Evolutionary conservation across 1,140 invertebrate genomes (phyloP).

Genomic region (Meloidogyne chitwoodi): DNA sequence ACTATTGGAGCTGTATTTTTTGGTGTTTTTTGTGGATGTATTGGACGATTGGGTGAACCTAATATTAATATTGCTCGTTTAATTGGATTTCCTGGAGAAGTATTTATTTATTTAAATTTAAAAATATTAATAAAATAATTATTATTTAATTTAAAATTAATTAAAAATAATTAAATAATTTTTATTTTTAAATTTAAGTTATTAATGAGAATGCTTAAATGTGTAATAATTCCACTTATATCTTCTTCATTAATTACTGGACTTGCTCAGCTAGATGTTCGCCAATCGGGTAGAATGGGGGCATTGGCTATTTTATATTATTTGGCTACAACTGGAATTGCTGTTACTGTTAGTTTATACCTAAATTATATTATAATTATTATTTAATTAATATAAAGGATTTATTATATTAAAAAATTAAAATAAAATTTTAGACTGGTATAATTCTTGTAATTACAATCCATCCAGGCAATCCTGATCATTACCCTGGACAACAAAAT

Average conservation of each 20-base stretch:
- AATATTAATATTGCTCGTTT: constrained; percentile 35
- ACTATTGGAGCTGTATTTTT: constrained; percentile 46
- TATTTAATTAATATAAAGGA: too few species aligned
- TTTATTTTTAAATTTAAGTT: too few species aligned
- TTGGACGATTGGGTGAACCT: constrained; percentile 32
- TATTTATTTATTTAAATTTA: constrained; percentile 18
- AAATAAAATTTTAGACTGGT: constrained; percentile 61
- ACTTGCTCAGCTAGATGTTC: constrained; percentile 51
- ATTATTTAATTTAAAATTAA: too few species aligned
- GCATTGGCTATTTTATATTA: constrained; percentile 63
- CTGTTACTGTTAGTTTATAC: constrained; percentile 59
- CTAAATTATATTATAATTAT: background rate
- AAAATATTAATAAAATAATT: constrained; percentile 28
- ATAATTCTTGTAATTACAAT: constrained; percentile 63
- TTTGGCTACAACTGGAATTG: constrained; percentile 62
- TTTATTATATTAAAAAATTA: too few species aligned
- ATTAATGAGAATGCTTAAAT: constrained; percentile 64
- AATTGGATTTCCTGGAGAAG: constrained; percentile 53
- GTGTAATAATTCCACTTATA: constrained; percentile 64
- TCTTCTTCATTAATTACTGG: constrained; percentile 61
- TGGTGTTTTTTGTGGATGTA: constrained; percentile 42
- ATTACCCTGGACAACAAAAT: constrained; percentile 50
- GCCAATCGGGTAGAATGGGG: constrained; percentile 63
- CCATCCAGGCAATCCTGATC: constrained; percentile 61
- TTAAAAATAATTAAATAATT: too few species aligned